Evolutionary conservation across 2,888 invertebrate genomes (phyloP).

Genomic region (Sarcophaga carnaria): DNA sequence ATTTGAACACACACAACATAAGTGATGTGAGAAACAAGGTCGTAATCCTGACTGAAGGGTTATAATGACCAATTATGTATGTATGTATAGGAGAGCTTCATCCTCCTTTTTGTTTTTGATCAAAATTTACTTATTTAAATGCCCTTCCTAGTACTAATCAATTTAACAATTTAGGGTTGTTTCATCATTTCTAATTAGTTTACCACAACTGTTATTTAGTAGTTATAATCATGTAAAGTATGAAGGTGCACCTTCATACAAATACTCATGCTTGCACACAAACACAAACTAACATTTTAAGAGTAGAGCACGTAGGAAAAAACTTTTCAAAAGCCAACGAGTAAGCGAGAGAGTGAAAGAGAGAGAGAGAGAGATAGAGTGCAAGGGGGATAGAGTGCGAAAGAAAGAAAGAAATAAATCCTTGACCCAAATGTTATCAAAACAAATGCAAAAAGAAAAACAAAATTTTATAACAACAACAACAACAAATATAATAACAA

Average conservation of each 20-base stretch:
- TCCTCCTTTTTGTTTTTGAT: too few species aligned
- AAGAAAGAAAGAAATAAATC: constrained; percentile 11
- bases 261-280: constrained; percentile 3
- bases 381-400: too few species aligned
- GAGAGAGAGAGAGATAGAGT: too few species aligned
- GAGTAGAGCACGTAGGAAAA: constrained; percentile 28
- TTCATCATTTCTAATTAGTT: background rate
- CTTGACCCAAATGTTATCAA: constrained; percentile 67
- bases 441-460: constrained; percentile 47
- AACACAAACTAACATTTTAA: constrained; percentile 27
- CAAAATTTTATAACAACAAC: constrained; percentile 36
- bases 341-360: background rate
- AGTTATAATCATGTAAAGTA: constrained; percentile 36
- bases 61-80: too few species aligned
- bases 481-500: constrained; percentile 32
- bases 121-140: too few species aligned
- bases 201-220: background rate
- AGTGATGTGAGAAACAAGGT: too few species aligned
- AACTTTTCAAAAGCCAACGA: constrained; percentile 12
- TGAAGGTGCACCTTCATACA: constrained; percentile 35
- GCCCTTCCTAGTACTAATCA: too few species aligned
- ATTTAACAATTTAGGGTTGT: too few species aligned
- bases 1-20: too few species aligned
- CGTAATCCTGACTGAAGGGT: too few species aligned
- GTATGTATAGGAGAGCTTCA: too few species aligned